Evolutionary conservation across 2,888 invertebrate species (phyloP), one percentile per base, ranked within the genome.

Genomic region (Xanthorhoe spadicearia): DNA sequence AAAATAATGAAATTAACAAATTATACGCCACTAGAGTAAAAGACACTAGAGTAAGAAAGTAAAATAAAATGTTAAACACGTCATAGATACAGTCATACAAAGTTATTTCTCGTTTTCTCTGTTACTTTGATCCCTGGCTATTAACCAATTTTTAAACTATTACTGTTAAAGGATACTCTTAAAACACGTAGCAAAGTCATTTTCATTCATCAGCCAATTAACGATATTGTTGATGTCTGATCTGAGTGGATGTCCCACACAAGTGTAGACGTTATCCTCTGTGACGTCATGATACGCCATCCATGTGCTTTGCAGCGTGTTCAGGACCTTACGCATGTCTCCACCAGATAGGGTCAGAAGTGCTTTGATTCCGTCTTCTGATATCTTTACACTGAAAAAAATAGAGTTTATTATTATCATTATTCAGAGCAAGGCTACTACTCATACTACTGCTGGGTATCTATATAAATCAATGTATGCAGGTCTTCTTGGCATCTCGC

Each of bases 311-410:
- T 99, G 99, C 57, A 99, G 93, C 19, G 99, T 97, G 90, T 99
- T 99, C 19, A 99, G 89, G 0, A 99, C 98, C 87, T 97, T 98
- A 74, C 99, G 95, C 99, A 99, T 99, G 89, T 99, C 99, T 10
- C 99, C 99, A 66, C 96, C 96, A 0, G 99, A 97, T 1, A 99
- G 93, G 0, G 96, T 96, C 70, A 99, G 94, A 4, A 99, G 86
- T 0, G 99, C 99, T 74, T 97, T 95, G 83, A 97, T 96, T 0
- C 99, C 99, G 92, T 97, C 97, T 69, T 97, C 96, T 0, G 96
- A 96, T 28, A 97, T 95, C 68, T 95, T 95, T 7, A 99, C 94
- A n/a, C 97, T 98, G 80, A 7, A 89, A 68, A 48, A 13, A 13
- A 9, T 23, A 10, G 13, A 8, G 38, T 35, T 43, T 13, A 43